Conservation (phyloP, 2,888 invertebrate genomes). For the Leptinotarsa juncta region DNA sequence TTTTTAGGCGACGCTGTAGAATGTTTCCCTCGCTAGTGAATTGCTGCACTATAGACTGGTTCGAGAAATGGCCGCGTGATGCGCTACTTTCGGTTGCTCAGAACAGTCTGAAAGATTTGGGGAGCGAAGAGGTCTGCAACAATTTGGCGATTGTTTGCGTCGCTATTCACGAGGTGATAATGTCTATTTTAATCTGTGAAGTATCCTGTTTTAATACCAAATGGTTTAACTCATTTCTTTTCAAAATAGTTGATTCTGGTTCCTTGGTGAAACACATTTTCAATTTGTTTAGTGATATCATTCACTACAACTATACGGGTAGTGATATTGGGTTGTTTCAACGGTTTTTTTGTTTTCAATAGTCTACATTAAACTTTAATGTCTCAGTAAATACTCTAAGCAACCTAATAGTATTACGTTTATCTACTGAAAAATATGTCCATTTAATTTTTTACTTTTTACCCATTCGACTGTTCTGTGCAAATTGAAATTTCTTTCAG, state of each 20-base stretch:
- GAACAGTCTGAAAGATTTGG: slow-evolving; percentile 74
- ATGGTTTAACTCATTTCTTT: not conserved
- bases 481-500: slow-evolving; percentile 60
- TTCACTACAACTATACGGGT: not conserved
- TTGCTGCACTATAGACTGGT: slow-evolving; percentile 96
- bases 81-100: slow-evolving; percentile 86
- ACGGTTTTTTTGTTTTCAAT: no score
- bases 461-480: no score
- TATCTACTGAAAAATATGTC: no score
- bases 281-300: no score
- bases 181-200: not conserved
- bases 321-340: not conserved
- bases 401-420: no score
- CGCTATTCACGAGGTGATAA: slow-evolving; percentile 74
- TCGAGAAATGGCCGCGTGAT: slow-evolving; percentile 90
- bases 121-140: slow-evolving; percentile 66
- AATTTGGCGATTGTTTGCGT: slow-evolving; percentile 76
- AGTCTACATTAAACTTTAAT: no score
- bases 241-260: no score
- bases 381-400: no score
- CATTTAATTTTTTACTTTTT: no score
- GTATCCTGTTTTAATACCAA: not conserved
- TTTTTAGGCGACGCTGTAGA: slow-evolving; percentile 80
- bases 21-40: slow-evolving; percentile 96
- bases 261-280: no score